Evolutionary conservation across 2,113 vertebrate genomes (phyloP).

Genomic region (Felis catus): DNA sequence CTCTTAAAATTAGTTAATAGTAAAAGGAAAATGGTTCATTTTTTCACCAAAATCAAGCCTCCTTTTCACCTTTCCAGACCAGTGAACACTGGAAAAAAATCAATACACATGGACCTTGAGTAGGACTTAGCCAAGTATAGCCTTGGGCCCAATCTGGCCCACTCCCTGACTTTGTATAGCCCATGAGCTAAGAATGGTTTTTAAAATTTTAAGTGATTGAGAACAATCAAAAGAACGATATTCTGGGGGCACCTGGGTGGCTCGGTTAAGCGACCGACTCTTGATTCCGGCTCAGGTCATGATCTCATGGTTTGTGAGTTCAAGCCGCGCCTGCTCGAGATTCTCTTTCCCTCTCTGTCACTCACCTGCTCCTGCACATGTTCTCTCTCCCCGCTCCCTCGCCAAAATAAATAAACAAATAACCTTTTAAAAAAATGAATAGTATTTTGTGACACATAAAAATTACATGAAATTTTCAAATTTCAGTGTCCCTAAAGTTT

Average conservation of each 20-base stretch:
- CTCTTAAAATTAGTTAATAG: conserved; percentile 34
- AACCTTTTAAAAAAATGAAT: not conserved
- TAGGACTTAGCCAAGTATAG: not conserved
- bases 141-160: not conserved
- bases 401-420: too few species aligned
- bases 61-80: not conserved
- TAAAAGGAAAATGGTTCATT: conserved; percentile 36
- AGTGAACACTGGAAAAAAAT: not conserved
- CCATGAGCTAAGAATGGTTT: conserved; percentile 3
- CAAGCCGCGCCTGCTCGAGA: too few species aligned
- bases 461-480: conserved; percentile 36
- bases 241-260: not conserved
- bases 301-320: too few species aligned
- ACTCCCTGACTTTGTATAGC: not conserved
- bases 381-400: too few species aligned
- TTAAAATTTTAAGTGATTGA: not conserved
- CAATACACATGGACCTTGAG: not conserved
- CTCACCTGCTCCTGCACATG: too few species aligned
- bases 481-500: conserved; percentile 10
- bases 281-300: too few species aligned
- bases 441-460: conserved; percentile 22
- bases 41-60: not conserved
- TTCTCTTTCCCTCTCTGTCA: too few species aligned
- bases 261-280: too few species aligned
- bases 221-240: conserved; percentile 25